These are phyloP conservation scores for Mola mola DNA, from an alignment of 2,113 vertebrate species.

Conservation along the genomic window DNA sequence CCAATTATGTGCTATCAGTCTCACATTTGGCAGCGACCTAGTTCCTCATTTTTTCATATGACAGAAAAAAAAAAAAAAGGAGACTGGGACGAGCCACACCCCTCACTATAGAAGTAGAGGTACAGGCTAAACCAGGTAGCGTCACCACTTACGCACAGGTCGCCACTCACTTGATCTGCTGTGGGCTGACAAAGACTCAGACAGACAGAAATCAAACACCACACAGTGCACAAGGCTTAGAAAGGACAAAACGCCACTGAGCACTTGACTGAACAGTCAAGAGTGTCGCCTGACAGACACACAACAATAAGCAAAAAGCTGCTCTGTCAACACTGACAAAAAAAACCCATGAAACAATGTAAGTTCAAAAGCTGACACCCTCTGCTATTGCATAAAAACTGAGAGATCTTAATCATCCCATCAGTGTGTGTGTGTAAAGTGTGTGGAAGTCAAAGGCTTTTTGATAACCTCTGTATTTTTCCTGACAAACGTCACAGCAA, in stretches of 20 bases:
- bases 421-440: not conserved
- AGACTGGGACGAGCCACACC: slow-evolving; percentile 35
- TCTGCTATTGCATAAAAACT: not conserved
- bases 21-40: slow-evolving; percentile 53
- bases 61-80: slow-evolving; percentile 20
- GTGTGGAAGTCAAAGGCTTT: not conserved
- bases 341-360: slow-evolving; percentile 8
- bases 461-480: no score
- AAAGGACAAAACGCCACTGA: slow-evolving; percentile 46
- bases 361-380: no score
- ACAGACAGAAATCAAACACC: slow-evolving; percentile 67
- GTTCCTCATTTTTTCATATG: slow-evolving; percentile 67
- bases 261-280: slow-evolving; percentile 45
- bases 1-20: slow-evolving; percentile 27
- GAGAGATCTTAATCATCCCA: slow-evolving; percentile 2
- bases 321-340: slow-evolving; percentile 13
- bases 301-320: slow-evolving; percentile 25
- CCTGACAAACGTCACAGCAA: not conserved
- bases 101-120: slow-evolving; percentile 62
- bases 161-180: slow-evolving; percentile 61
- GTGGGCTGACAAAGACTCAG: slow-evolving; percentile 58
- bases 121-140: slow-evolving; percentile 63
- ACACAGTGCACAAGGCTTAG: slow-evolving; percentile 42
- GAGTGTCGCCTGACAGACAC: slow-evolving; percentile 41
- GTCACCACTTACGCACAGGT: slow-evolving; percentile 47